phyloP scores from a whole-genome alignment of 1,140 invertebrate species.

The Plectus sambesii region DNA sequence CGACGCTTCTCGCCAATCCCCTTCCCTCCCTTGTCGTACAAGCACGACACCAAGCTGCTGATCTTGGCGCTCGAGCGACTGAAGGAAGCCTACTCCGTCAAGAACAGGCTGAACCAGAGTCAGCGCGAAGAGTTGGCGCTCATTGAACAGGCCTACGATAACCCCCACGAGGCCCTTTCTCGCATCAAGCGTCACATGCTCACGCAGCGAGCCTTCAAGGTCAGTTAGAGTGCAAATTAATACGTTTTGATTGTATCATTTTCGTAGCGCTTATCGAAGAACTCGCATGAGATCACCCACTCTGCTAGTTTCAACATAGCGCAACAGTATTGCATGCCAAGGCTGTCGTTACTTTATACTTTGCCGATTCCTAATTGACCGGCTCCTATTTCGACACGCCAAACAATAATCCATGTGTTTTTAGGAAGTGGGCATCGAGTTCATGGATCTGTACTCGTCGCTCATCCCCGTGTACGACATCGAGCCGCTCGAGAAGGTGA shows the following conservation, averaged over 20 bases:
- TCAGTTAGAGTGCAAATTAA: conserved; percentile 6
- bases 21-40: conserved; percentile 96
- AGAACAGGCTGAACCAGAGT: conserved; percentile 93
- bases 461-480: conserved; percentile 97
- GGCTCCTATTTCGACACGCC: background rate
- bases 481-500: conserved; percentile 96
- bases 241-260: too few relatives aligned
- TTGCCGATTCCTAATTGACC: too few relatives aligned
- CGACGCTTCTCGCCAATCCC: conserved; percentile 94
- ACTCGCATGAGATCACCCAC: too few relatives aligned
- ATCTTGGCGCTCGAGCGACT: conserved; percentile 89
- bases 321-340: too few relatives aligned
- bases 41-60: conserved; percentile 95
- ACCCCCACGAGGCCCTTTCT: conserved; percentile 95
- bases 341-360: too few relatives aligned
- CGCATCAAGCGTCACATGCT: conserved; percentile 97
- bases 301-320: too few relatives aligned
- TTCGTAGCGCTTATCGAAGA: too few relatives aligned
- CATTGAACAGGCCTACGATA: conserved; percentile 99
- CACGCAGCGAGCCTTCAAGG: conserved; percentile 79
- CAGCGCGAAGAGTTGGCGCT: conserved; percentile 94
- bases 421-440: conserved; percentile 81
- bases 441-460: conserved; percentile 99
- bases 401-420: too few relatives aligned
- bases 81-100: conserved; percentile 98